Evolutionary conservation across 2,888 invertebrate species (phyloP).

Genomic region (Chalcis sispes): DNA sequence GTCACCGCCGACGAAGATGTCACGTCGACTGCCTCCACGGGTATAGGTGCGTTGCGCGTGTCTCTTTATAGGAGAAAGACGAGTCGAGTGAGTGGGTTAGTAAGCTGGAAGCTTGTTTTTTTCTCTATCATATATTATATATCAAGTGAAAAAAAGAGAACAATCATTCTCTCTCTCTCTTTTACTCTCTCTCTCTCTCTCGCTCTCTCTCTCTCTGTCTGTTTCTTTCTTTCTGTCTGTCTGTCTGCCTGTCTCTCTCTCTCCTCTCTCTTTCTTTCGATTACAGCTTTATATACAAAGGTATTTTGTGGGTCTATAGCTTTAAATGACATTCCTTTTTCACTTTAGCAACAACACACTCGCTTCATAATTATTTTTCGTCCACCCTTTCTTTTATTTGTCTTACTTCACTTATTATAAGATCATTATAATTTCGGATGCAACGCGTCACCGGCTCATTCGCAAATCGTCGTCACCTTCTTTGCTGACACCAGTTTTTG

Average conservation of each 20-base stretch:
- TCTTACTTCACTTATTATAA: constrained; percentile 25
- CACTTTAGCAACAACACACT: constrained; percentile 18
- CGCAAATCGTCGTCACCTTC: neutral
- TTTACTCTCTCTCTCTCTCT: neutral
- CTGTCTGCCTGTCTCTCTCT: neutral
- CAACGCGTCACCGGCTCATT: neutral
- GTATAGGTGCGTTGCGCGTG: neutral
- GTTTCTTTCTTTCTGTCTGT: neutral
- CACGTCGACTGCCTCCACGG: neutral
- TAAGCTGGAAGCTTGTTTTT: constrained; percentile 24
- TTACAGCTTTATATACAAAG: constrained; percentile 26
- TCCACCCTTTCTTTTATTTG: constrained; percentile 14
- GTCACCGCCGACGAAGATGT: constrained; percentile 17
- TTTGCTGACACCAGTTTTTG: neutral
- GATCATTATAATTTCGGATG: neutral
- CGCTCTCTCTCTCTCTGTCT: neutral
- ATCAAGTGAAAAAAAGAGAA: constrained; percentile 6
- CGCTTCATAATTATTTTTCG: neutral
- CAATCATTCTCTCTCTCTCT: neutral
- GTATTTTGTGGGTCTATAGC: constrained; percentile 1
- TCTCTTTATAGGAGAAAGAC: neutral
- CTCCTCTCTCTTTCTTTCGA: neutral
- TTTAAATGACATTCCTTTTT: constrained; percentile 33
- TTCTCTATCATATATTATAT: constrained; percentile 1
- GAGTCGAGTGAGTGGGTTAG: neutral